Evolutionary conservation across 1,140 invertebrate genomes (phyloP).

Genomic region (Brachionus calyciflorus): DNA sequence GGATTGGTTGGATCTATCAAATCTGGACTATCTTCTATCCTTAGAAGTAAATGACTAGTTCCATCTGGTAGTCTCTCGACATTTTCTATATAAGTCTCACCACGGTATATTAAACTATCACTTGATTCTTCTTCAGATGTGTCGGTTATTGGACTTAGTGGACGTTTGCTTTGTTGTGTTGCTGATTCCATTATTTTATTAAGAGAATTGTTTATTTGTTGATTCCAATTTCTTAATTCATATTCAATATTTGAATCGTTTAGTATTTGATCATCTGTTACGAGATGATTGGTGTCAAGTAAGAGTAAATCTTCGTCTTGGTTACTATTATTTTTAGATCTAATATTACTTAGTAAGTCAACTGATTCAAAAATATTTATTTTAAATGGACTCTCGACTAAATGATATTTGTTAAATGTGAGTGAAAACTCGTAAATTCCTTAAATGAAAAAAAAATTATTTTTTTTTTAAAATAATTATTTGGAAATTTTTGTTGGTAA

Average conservation of each 20-base stretch:
- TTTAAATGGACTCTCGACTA: constrained; percentile 34
- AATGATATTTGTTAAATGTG: constrained; percentile 34
- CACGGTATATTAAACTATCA: constrained; percentile 7
- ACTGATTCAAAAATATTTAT: background rate
- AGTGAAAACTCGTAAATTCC: constrained; percentile 34
- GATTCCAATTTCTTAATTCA: constrained; percentile 41
- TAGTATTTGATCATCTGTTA: background rate
- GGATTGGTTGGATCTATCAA: constrained; percentile 7
- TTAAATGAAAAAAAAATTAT: constrained; percentile 3
- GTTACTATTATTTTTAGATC: background rate
- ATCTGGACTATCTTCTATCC: background rate
- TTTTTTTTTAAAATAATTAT: background rate
- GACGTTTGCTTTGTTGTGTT: background rate
- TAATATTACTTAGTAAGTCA: background rate
- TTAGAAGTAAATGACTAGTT: constrained; percentile 5
- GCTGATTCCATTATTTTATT: constrained; percentile 40
- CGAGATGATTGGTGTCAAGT: background rate
- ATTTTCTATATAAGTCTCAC: constrained; percentile 33
- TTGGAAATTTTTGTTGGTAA: too few species aligned
- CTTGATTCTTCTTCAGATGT: constrained; percentile 22
- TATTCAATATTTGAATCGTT: constrained; percentile 29
- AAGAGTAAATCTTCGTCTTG: background rate
- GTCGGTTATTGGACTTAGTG: constrained; percentile 1
- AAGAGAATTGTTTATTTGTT: constrained; percentile 24
- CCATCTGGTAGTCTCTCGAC: constrained; percentile 6